Conservation (phyloP, 1,140 invertebrate species). For the Drosophila kohkoa region DNA sequence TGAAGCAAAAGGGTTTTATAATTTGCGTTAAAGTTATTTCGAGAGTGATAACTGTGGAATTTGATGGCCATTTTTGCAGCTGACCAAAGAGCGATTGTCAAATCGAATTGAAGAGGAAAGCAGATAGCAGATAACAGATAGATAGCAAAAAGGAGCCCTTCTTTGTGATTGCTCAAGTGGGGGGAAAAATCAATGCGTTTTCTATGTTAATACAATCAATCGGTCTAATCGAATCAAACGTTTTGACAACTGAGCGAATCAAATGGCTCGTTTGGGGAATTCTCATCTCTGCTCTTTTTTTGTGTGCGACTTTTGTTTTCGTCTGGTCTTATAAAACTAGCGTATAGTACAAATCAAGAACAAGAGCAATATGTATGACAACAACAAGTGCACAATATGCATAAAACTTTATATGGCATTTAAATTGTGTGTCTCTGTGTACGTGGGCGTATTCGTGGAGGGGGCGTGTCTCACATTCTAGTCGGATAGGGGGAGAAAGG, state of each 20-base stretch:
- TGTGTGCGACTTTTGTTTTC: slow-evolving; percentile 14
- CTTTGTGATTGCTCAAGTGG: background rate
- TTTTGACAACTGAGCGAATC: slow-evolving; percentile 74
- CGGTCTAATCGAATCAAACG: slow-evolving; percentile 79
- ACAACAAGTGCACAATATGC: slow-evolving; percentile 77
- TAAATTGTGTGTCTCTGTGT: slow-evolving; percentile 58
- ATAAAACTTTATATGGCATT: slow-evolving; percentile 82
- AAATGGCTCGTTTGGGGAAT: slow-evolving; percentile 66
- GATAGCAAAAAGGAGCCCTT: slow-evolving; percentile 18
- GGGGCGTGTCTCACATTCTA: background rate
- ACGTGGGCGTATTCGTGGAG: background rate
- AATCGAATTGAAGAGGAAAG: slow-evolving; percentile 12
- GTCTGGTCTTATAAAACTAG: slow-evolving; percentile 55
- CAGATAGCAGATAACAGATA: background rate
- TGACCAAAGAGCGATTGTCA: slow-evolving; percentile 18
- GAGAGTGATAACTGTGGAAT: slow-evolving; percentile 18
- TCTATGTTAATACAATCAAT: slow-evolving; percentile 80
- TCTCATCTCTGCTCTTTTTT: slow-evolving; percentile 5
- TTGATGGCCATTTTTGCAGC: slow-evolving; percentile 6
- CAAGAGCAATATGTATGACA: slow-evolving; percentile 8
- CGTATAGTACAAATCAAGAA: slow-evolving; percentile 42
- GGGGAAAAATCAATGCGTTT: slow-evolving; percentile 74
- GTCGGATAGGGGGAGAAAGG: background rate
- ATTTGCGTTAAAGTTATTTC: slow-evolving; percentile 39
- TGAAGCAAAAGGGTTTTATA: slow-evolving; percentile 19